phyloP scores from a whole-genome alignment of 2,797 vertebrate species.

The Sciurus vulgaris region DNA sequence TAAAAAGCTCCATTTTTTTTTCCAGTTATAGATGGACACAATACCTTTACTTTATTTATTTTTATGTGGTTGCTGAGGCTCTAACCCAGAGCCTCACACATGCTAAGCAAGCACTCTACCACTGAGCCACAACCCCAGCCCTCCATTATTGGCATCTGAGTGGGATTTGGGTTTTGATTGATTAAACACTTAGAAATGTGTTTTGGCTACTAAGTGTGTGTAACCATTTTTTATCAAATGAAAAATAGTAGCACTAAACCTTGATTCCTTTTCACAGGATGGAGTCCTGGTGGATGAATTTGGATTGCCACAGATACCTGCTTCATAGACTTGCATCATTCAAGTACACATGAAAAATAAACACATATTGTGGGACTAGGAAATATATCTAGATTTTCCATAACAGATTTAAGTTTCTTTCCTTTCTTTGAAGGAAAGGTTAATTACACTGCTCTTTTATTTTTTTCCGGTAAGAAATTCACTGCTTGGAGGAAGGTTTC shows the following conservation, averaged over 20 bases:
- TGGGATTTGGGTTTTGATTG: slow-evolving; percentile 59
- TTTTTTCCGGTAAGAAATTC: slow-evolving; percentile 82
- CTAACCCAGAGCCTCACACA: too few species aligned
- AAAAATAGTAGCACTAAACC: slow-evolving; percentile 56
- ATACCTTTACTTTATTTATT: too few species aligned
- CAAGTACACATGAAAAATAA: slow-evolving; percentile 80
- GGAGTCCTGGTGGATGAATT: slow-evolving; percentile 98
- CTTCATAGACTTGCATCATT: slow-evolving; percentile 90
- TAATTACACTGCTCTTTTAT: slow-evolving; percentile 83
- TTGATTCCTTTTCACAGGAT: slow-evolving; percentile 90
- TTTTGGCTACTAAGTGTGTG: slow-evolving; percentile 56
- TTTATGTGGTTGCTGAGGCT: too few species aligned
- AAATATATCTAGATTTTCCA: slow-evolving; percentile 87
- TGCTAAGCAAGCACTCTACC: too few species aligned
- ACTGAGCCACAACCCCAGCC: too few species aligned
- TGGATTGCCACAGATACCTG: slow-evolving; percentile 98
- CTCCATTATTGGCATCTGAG: slow-evolving; percentile 4
- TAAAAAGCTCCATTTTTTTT: not conserved
- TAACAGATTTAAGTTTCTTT: slow-evolving; percentile 81
- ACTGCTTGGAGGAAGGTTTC: slow-evolving; percentile 71
- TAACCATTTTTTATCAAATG: slow-evolving; percentile 42
- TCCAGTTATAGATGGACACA: too few species aligned
- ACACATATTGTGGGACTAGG: slow-evolving; percentile 86
- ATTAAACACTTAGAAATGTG: slow-evolving; percentile 42
- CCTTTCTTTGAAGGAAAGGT: slow-evolving; percentile 83